Base-by-base conservation (phyloP, 1,140 invertebrate genomes). In the Leptonema lineaticorne region DNA sequence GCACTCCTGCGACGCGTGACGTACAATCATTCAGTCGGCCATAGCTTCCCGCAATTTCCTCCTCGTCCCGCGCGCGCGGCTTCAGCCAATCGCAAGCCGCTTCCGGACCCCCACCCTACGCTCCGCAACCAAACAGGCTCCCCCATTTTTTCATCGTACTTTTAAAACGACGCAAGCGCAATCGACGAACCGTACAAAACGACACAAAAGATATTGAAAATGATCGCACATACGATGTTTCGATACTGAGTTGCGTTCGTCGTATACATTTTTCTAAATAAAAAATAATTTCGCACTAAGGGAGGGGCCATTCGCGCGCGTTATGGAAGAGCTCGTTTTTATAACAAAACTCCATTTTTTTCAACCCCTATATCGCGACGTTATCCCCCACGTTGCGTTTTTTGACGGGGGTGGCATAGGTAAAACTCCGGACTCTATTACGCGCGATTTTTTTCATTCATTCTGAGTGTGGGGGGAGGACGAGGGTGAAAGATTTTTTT, bases 41-140 rank as follows among this genome's bases (percentile, higher is more conserved):
- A 67, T 72, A 53, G 63, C 68, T 72, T 67, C 59, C 70, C 70
- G 70, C 70, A 68, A 66, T 72, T 69, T 72, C 70, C 70, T 67
- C 59, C 67, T 65, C 60, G 67, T 48, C 64, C 41, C 66, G 58
- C 69, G 37, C 68, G 14, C 29, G 30, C 63, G 58, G 20, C 33
- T 9, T 37, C 59, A 67, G 67, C 70, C 70, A 72, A 72, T 72
- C 63, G 60, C 70, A 58, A 28, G 58, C 59, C 30, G 45, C 63
- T 69, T 69, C 70, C 70, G 48, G 27, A 9, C 70, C 64, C 70
- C 67, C 41, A 28, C 48, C 58, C 67, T 24, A 0, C 24, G 8
- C 41, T 8, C 53, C 8, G 28, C 24, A 56, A 20, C 67, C 29
- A 57, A 59, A 60, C 37, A 62, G 60, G 67, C 29, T 60, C 24